Percentiles rank a stretch among this genome's conserved stretches.
phyloP scores from a whole-genome alignment of 2,113 vertebrate genomes.

The Chionomys nivalis region DNA sequence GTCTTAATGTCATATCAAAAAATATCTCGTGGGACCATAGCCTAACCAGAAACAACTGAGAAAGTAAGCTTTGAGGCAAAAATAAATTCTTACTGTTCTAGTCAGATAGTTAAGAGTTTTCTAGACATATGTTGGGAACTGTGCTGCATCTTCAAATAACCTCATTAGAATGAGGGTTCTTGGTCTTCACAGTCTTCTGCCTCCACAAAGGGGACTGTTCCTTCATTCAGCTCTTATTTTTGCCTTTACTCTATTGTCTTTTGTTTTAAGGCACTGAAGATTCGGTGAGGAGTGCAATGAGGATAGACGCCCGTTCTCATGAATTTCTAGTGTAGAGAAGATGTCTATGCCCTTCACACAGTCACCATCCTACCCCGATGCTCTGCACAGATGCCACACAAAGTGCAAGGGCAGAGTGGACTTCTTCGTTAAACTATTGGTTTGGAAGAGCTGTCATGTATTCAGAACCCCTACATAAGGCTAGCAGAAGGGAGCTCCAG shows the following conservation, averaged over 20 bases:
- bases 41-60: neutral
- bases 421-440: neutral
- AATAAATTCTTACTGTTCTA: neutral
- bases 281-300: neutral
- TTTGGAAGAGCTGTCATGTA: neutral
- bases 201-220: neutral
- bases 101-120: neutral
- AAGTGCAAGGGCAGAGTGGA: fast-evolving
- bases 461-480: neutral
- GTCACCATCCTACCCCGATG: neutral
- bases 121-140: neutral
- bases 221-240: neutral
- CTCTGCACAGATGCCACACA: neutral
- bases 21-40: neutral
- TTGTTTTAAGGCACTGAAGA: neutral
- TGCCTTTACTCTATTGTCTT: neutral
- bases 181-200: neutral
- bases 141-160: neutral
- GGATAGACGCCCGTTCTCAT: neutral
- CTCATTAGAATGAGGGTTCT: neutral
- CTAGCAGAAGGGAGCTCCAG: neutral
- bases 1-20: neutral
- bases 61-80: neutral
- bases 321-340: neutral
- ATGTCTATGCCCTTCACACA: neutral